Base-by-base conservation (phyloP, 2,113 vertebrate species). In the Sylvietta virens region DNA sequence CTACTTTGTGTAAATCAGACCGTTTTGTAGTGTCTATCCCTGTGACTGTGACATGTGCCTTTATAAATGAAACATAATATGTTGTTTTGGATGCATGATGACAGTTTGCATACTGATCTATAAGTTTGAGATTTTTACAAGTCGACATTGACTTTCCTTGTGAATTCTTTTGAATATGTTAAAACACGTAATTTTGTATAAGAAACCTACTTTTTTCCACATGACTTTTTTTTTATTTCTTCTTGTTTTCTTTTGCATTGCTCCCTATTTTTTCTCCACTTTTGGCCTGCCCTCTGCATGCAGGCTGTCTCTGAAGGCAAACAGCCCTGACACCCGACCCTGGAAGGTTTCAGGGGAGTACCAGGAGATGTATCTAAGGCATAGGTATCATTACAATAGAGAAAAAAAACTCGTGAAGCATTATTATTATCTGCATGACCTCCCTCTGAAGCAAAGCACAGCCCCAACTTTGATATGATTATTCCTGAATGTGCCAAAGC, bases 401-500 rank as follows among this genome's bases (percentile, higher is more conserved):
- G 72, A 60, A 84, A 81, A 84, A 81, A 88, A 81, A 5, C 6
- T 35, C 0, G 4, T 84, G 92, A 84, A 86, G 76, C 92, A 96
- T 96, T 94, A 91, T 95, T 92, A 86, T 82, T 81, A 81, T 77
- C 84, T 88, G 72, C 86, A 88, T 97, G 95, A 95, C 94, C 95
- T 97, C 95, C 64, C 56, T 94, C 69, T 86, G 89, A 92, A 96
- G 76, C 54, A 90, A 73, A 10, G 72, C 6, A 0, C 66, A 86
- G 69, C 93, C 77, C 71, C 83, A 95, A 70, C 72, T 96, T 97
- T 95, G 95, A 97, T 97, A 90, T 83, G 88, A 96, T 97, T 96
- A 95, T 80, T 94, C 81, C 74, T 93, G 94, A 74, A 93, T 77
- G 88, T 94, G 97, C 96, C 97, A 97, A 86, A 96, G 96, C 78